Base-by-base conservation (phyloP, 2,888 invertebrate genomes). In the Eustalomyia histrio region DNA sequence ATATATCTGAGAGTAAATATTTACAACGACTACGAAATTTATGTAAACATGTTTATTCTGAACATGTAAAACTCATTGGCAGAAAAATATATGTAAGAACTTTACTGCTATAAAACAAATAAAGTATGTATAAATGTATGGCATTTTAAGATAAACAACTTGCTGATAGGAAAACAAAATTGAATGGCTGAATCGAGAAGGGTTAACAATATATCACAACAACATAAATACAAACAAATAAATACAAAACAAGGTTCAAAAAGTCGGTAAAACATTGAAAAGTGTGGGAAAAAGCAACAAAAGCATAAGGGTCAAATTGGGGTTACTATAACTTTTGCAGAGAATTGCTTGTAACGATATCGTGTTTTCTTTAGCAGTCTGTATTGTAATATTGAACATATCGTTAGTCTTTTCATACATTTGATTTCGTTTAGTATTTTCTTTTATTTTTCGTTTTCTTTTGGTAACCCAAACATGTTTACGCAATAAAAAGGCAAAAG, bases 381-480 rank as follows among this genome's bases (percentile, higher is more conserved):
- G 7, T 29, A 29, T 6, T 29, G 29, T 39, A 60, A 58, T 39
- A 17, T 52, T 24, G 29, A 12, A 74, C 39, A 52, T 52, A 60
- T 67, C 24, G 52, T 43, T 60, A 52, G 58, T 17, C 21, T 60
- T 61, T 53, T 50, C 2, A 43, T 33, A 12, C 29, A 8, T 12
- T 35, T 60, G 16, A n/a, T 33, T 60, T 29, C 14, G 21, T 12
- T 58, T 60, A 14, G 1, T 52, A n/a, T 39, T 65, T 53, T 35
- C 8, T 18, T 57, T 8, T n/a, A 16, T 29, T 29, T 29, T 24
- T 21, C 24, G 29, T 24, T 57, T 21, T 9, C 17, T 55, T 50
- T 73, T 76, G 64, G 29, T 76, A 80, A 69, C 53, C 61, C 69
- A 76, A 69, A 74, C 80, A 80, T 80, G 80, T 76, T 65, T 73